Conservation (phyloP, 2,888 invertebrate species). For the Oligia latruncula region DNA sequence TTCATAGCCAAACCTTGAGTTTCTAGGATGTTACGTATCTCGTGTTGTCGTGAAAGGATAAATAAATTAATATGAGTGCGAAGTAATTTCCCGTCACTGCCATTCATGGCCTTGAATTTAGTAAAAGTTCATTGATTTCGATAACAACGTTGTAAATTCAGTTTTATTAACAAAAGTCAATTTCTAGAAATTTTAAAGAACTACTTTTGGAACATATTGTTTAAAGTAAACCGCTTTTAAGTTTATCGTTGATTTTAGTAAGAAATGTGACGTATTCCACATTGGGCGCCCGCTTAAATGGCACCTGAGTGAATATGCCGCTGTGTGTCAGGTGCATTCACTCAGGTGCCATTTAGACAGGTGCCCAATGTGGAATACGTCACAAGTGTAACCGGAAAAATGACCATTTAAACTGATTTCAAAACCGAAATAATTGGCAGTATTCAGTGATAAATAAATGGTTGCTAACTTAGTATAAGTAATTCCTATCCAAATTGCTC, state of each 20-base stretch:
- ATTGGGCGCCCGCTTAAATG: no score
- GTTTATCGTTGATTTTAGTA: not conserved
- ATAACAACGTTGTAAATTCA: conserved; percentile 6
- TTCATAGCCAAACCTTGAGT: conserved; percentile 11
- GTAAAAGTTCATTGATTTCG: conserved; percentile 51
- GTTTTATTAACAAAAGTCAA: conserved; percentile 8
- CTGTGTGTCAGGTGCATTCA: no score
- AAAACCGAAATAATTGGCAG: not conserved
- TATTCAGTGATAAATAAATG: not conserved
- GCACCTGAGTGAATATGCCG: no score
- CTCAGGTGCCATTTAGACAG: no score
- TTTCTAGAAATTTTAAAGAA: not conserved
- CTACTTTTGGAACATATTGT: no score
- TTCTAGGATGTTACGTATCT: conserved; percentile 12
- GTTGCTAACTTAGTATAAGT: not conserved
- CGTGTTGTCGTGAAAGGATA: conserved; percentile 12
- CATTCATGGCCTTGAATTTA: conserved; percentile 21
- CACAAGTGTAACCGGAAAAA: not conserved
- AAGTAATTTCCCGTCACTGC: conserved; percentile 15
- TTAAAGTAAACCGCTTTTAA: not conserved
- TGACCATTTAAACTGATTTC: not conserved
- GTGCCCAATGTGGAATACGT: no score
- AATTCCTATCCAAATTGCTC: not conserved
- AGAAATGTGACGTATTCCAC: not conserved
- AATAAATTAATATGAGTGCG: conserved; percentile 1